phyloP scores from a whole-genome alignment of 2,888 invertebrate genomes.

The Sesia apiformis region DNA sequence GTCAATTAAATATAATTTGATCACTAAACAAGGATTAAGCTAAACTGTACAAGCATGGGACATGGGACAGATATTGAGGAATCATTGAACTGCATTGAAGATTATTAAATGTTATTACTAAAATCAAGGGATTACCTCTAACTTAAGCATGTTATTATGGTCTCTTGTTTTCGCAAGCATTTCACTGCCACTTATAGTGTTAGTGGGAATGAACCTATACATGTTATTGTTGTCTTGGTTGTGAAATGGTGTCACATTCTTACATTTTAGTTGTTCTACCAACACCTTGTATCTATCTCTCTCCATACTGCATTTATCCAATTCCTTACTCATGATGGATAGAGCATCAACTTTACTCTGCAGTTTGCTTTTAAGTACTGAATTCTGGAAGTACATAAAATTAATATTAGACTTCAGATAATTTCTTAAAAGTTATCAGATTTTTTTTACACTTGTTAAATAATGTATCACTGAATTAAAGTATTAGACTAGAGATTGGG shows the following conservation, averaged over 20 bases:
- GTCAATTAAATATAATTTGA: no score
- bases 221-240: conserved; percentile 24
- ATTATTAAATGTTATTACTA: background rate
- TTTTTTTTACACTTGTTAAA: background rate
- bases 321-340: conserved; percentile 82
- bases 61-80: no score
- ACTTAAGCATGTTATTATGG: conserved; percentile 71
- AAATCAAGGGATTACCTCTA: conserved; percentile 42
- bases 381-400: conserved; percentile 51
- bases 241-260: conserved; percentile 28
- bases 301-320: conserved; percentile 85
- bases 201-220: conserved; percentile 47
- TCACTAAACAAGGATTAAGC: no score
- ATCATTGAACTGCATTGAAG: no score
- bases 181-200: conserved; percentile 70
- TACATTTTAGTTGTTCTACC: conserved; percentile 83
- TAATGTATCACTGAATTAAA: background rate
- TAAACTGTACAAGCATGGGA: no score
- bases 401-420: background rate
- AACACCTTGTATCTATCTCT: conserved; percentile 86
- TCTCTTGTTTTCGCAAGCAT: conserved; percentile 75
- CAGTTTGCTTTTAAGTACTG: conserved; percentile 80
- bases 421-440: background rate
- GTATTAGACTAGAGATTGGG: background rate
- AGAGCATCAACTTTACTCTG: conserved; percentile 89